phyloP scores from a whole-genome alignment of 2,888 invertebrate genomes.

The Heliconius sara region DNA sequence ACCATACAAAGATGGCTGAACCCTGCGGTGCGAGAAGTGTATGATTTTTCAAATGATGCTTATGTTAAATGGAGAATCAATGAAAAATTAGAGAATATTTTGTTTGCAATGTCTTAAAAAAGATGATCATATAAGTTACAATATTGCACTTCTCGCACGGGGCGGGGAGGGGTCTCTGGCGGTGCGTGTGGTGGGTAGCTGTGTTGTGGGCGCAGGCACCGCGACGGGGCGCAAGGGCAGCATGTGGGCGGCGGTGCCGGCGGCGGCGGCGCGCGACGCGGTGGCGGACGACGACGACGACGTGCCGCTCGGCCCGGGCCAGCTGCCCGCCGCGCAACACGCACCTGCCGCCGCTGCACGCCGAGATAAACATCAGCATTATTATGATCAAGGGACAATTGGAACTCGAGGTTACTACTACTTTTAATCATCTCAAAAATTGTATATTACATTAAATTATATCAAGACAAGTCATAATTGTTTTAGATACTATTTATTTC shows the following conservation, averaged over 20 bases:
- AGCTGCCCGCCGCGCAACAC: constrained; percentile 91
- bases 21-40: constrained; percentile 4
- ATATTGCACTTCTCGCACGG: constrained; percentile 5
- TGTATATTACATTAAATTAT: neutral
- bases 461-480: neutral
- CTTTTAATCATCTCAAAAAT: neutral
- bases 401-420: constrained; percentile 88
- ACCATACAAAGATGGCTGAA: constrained; percentile 10
- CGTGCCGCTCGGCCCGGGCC: constrained; percentile 90
- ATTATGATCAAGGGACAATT: constrained; percentile 95
- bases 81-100: neutral
- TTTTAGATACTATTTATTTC: neutral
- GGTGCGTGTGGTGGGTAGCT: constrained; percentile 52
- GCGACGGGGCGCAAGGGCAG: constrained; percentile 83
- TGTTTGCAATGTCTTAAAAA: neutral
- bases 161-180: neutral
- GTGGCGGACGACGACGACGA: constrained; percentile 75
- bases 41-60: neutral
- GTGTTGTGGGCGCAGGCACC: constrained; percentile 71
- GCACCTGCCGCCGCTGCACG: constrained; percentile 87
- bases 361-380: constrained; percentile 94
- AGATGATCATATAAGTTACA: neutral
- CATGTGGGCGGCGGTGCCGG: constrained; percentile 83
- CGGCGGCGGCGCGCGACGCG: constrained; percentile 70
- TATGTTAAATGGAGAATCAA: neutral